These are phyloP conservation scores for Platycnemis pennipes DNA, from an alignment of 2,888 invertebrate species.

Conservation along the genomic window DNA sequence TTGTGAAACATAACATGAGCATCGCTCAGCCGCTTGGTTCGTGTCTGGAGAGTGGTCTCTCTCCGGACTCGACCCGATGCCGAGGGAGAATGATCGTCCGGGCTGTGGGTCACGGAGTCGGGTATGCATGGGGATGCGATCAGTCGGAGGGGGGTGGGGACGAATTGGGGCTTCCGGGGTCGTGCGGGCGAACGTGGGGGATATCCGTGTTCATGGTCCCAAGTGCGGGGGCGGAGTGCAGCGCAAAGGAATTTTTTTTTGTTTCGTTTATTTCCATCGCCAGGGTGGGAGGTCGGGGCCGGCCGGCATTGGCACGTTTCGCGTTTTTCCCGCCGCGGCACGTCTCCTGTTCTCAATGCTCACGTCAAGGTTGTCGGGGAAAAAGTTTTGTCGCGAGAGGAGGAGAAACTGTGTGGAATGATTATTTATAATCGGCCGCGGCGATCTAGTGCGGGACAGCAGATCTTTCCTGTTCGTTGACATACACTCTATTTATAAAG, in stretches of 20 bases:
- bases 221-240: constrained; percentile 33
- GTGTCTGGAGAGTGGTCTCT: neutral
- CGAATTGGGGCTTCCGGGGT: neutral
- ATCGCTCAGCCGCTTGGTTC: neutral
- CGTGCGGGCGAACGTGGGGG: neutral
- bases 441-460: too few relatives aligned
- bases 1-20: neutral
- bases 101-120: neutral
- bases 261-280: neutral
- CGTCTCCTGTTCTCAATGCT: neutral
- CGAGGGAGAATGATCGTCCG: neutral
- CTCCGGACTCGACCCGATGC: neutral
- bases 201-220: neutral
- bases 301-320: neutral
- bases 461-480: too few relatives aligned
- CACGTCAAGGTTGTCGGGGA: too few relatives aligned
- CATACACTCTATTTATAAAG: too few relatives aligned
- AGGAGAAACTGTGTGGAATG: too few relatives aligned
- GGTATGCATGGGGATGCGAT: neutral
- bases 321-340: neutral
- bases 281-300: neutral
- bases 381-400: too few relatives aligned
- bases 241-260: neutral
- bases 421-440: too few relatives aligned
- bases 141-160: neutral